Percentiles rank a stretch among this genome's conserved stretches.
These are phyloP conservation scores for Drosophila santomea DNA, from an alignment of 1,140 invertebrate species.

Conservation along the genomic window DNA sequence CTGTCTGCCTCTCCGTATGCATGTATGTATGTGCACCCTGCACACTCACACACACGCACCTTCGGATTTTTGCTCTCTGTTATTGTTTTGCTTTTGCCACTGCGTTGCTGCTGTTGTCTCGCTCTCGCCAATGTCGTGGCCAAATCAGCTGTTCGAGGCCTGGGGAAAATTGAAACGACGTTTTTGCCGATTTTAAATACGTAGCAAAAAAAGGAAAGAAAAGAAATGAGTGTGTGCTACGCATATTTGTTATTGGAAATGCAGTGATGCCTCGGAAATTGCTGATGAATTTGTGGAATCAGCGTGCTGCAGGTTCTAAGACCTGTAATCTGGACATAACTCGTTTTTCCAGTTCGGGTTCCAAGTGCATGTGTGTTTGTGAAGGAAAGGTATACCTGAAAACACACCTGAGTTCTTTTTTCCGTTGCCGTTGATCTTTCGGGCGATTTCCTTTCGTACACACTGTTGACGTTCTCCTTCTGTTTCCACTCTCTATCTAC, in stretches of 20 bases:
- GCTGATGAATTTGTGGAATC: constrained; percentile 34
- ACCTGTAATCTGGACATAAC: constrained; percentile 68
- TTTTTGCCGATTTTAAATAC: constrained; percentile 7
- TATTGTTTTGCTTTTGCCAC: constrained; percentile 77
- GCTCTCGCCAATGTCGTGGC: constrained; percentile 24
- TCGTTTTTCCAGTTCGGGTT: constrained; percentile 69
- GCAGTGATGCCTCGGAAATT: constrained; percentile 17
- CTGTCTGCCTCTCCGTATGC: no score
- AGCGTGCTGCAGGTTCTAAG: constrained; percentile 32
- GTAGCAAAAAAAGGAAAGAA: background rate
- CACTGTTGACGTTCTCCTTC: constrained; percentile 47
- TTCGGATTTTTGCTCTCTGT: constrained; percentile 63
- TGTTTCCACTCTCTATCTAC: constrained; percentile 51
- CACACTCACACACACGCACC: constrained; percentile 14
- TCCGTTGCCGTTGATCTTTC: constrained; percentile 22
- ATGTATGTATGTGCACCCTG: constrained; percentile 4
- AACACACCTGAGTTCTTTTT: constrained; percentile 33
- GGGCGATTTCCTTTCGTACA: constrained; percentile 54
- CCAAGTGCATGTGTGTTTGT: constrained; percentile 25
- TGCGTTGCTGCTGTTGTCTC: constrained; percentile 40
- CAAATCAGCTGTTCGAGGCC: constrained; percentile 53
- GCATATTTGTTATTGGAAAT: constrained; percentile 6
- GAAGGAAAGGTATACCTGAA: constrained; percentile 37
- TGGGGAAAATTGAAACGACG: constrained; percentile 16
- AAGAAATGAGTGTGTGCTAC: background rate